Base-by-base conservation (phyloP, 2,888 invertebrate species). In the Dioctria rufipes region DNA sequence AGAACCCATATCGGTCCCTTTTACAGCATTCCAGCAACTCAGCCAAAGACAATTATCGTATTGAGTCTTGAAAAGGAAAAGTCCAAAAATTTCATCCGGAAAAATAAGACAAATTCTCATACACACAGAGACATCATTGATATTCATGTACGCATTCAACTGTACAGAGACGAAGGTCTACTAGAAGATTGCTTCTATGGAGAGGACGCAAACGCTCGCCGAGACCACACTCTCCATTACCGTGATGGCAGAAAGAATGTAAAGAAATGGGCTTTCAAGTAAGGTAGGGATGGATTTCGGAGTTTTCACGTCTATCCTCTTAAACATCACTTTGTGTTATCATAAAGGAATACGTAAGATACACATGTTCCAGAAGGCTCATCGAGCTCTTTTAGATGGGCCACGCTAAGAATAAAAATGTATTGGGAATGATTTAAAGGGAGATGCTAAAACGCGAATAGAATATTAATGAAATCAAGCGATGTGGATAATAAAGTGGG, bases 381-480 rank as follows among this genome's bases (percentile, higher is more conserved):
- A 66, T 67, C 42, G 78, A 54, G 66, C 66, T 42, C 67, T 67
- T 60, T 63, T 39, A 37, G 60, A 77, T 77, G 6, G 77, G 63
- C 77, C 49, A 63, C 51, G 77, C 46, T 63, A 49, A 63, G 78
- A 78, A 81, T 81, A 78, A 81, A 81, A 81, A 77, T 81, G 80
- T 81, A 81, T 81, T 80, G 80, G 71, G 69, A 81, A 81, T 81
- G 81, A 81, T 81, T 81, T 81, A 80, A 78, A 81, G 80, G 81
- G 65, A 69, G 81, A 81, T 78, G 71, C 66, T 77, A 63, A 80
- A 80, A 81, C 81, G 75, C 71, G 61, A 43, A 63, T 67, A 6
- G 81, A 80, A 81, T 81, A 80, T 78, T 81, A 81, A 81, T 81
- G 81, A 81, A 79, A 81, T 67, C 78, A 78, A 78, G 66, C 66